Conservation (phyloP, 2,888 invertebrate species). For the Oconnorella tubifera region DNA sequence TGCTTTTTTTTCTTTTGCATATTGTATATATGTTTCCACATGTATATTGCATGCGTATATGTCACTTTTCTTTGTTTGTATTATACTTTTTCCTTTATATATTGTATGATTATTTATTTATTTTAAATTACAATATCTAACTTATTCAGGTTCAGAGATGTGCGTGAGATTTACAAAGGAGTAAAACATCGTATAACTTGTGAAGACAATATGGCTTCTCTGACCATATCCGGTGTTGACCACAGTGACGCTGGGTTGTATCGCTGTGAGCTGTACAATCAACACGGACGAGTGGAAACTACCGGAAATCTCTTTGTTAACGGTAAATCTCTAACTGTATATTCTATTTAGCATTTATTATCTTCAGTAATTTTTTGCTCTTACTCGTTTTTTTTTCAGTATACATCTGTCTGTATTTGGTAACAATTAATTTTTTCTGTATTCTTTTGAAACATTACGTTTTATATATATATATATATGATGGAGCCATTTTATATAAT, state of each 20-base stretch:
- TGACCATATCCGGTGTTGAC: conserved; percentile 66
- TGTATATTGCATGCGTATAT: no score
- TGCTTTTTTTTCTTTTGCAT: no score
- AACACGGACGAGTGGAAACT: conserved; percentile 34
- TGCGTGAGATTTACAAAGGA: conserved; percentile 36
- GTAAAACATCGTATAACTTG: conserved; percentile 27
- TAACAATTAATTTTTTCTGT: no score
- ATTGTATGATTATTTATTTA: neutral
- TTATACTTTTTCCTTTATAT: neutral
- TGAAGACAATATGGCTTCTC: conserved; percentile 58
- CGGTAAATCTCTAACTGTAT: conserved; percentile 30
- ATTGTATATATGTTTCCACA: no score
- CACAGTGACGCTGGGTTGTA: conserved; percentile 43
- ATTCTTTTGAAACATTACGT: no score
- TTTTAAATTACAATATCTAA: neutral
- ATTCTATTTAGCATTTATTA: no score
- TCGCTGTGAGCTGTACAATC: conserved; percentile 37
- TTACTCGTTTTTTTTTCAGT: no score
- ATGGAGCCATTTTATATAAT: no score
- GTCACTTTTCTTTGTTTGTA: no score
- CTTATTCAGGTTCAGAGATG: conserved; percentile 42
- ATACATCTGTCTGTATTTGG: no score
- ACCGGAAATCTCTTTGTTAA: conserved; percentile 32
- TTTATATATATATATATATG: no score
- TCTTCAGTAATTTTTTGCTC: no score